These are phyloP conservation scores for Thereva unica DNA, from an alignment of 2,888 invertebrate genomes.

Conservation along the genomic window DNA sequence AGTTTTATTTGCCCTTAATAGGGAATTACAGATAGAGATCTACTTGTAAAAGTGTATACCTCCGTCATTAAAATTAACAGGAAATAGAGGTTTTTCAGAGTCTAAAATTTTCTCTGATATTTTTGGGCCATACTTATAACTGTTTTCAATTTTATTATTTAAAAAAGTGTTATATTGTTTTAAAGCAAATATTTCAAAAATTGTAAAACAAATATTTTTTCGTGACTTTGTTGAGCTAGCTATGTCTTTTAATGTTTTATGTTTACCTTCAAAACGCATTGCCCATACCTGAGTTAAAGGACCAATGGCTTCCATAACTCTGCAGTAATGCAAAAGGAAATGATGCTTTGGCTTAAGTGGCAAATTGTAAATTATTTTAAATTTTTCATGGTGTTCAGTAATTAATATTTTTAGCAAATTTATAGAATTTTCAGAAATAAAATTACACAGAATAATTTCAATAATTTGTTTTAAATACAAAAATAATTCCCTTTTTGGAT, in stretches of 20 bases:
- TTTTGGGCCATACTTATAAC: neutral
- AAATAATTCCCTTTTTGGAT: constrained; percentile 15
- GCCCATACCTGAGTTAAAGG: neutral
- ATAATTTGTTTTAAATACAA: constrained; percentile 1
- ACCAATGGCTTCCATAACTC: neutral
- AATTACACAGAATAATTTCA: neutral
- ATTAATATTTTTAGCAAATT: constrained; percentile 9
- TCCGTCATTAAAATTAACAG: too few species aligned
- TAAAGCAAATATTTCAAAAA: constrained; percentile 6
- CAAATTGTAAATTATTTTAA: constrained; percentile 12
- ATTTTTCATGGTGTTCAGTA: constrained; percentile 9
- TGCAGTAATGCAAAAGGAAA: constrained; percentile 18
- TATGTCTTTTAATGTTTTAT: constrained; percentile 7
- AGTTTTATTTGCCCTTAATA: too few species aligned
- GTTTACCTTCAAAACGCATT: constrained; percentile 20
- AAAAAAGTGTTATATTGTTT: neutral
- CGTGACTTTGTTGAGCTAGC: neutral
- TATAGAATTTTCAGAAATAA: constrained; percentile 1
- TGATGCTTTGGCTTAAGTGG: constrained; percentile 15
- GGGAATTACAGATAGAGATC: too few species aligned
- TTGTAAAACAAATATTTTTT: constrained; percentile 10
- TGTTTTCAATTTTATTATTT: constrained; percentile 3
- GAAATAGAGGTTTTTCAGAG: neutral
- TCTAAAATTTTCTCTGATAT: neutral
- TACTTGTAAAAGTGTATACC: too few species aligned